Evolutionary conservation across 2,113 vertebrate genomes (phyloP).

Genomic region (Trichomycterus rosablanca): DNA sequence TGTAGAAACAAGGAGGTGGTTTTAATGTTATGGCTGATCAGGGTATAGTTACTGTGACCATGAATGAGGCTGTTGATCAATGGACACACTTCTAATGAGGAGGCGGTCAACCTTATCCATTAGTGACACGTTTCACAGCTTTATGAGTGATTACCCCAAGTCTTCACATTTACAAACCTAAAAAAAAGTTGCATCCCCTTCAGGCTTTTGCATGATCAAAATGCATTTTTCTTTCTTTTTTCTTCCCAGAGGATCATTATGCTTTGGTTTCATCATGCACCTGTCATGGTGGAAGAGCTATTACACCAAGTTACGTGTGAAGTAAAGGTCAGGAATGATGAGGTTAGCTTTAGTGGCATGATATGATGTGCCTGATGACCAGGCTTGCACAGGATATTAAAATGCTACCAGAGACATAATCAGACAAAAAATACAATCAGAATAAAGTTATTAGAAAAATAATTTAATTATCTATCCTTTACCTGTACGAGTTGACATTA

Average conservation of each 20-base stretch:
- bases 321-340: slow-evolving; percentile 3
- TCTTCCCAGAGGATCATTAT: slow-evolving; percentile 1
- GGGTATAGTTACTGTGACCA: slow-evolving; percentile 3
- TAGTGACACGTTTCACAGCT: slow-evolving; percentile 8
- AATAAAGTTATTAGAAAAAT: too few relatives aligned
- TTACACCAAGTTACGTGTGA: neutral
- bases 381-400: too few relatives aligned
- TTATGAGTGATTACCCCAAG: slow-evolving; percentile 16
- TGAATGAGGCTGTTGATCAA: slow-evolving; percentile 14
- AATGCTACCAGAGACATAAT: too few relatives aligned
- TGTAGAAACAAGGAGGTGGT: too few relatives aligned
- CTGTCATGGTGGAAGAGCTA: slow-evolving; percentile 3
- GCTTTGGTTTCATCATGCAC: slow-evolving; percentile 9
- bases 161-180: slow-evolving; percentile 1
- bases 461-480: too few relatives aligned
- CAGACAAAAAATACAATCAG: too few relatives aligned
- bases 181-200: neutral
- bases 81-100: slow-evolving; percentile 12
- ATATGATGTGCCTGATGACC: too few relatives aligned
- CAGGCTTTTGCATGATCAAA: slow-evolving; percentile 12
- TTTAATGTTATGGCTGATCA: too few relatives aligned
- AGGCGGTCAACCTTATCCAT: slow-evolving; percentile 28
- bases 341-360: neutral
- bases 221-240: neutral
- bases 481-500: too few relatives aligned